These are phyloP conservation scores for Nymphicus hollandicus DNA, from an alignment of 2,113 vertebrate genomes.

Conservation along the genomic window DNA sequence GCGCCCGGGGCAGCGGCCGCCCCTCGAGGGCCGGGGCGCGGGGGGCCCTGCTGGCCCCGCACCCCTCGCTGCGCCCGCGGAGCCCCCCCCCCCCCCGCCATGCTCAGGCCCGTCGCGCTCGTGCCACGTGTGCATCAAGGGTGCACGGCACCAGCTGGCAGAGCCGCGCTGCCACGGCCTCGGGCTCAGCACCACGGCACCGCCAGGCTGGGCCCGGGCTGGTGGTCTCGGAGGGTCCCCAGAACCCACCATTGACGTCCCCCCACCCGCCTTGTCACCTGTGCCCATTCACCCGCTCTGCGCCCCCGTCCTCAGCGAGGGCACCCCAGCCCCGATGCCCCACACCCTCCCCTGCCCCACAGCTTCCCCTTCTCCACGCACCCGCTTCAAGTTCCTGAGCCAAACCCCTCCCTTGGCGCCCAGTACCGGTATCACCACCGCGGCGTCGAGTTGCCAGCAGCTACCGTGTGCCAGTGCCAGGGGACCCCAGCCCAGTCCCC, in stretches of 20 bases:
- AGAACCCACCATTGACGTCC: accelerated
- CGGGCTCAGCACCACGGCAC: neutral
- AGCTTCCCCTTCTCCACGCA: neutral
- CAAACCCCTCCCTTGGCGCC: neutral
- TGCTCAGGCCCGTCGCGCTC: neutral
- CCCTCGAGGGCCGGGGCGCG: neutral
- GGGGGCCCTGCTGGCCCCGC: neutral
- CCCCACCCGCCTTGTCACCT: neutral
- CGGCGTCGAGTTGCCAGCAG: neutral
- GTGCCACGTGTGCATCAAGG: constrained; percentile 54
- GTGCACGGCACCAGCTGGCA: constrained; percentile 44
- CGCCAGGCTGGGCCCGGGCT: neutral
- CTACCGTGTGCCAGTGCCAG: accelerated
- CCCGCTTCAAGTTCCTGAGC: neutral
- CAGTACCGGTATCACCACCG: neutral
- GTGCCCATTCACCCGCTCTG: accelerated
- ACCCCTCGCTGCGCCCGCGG: neutral
- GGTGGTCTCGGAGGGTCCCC: neutral
- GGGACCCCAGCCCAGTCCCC: neutral
- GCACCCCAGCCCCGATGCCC: neutral
- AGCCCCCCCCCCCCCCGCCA: neutral
- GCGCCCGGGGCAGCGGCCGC: neutral
- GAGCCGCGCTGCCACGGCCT: neutral
- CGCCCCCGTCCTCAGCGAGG: no score
- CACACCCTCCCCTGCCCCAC: neutral